A percentile compares a stretch with the other conserved stretches of the same genome.
Conservation (phyloP, 1,140 invertebrate species). For the Periplaneta americana region DNA sequence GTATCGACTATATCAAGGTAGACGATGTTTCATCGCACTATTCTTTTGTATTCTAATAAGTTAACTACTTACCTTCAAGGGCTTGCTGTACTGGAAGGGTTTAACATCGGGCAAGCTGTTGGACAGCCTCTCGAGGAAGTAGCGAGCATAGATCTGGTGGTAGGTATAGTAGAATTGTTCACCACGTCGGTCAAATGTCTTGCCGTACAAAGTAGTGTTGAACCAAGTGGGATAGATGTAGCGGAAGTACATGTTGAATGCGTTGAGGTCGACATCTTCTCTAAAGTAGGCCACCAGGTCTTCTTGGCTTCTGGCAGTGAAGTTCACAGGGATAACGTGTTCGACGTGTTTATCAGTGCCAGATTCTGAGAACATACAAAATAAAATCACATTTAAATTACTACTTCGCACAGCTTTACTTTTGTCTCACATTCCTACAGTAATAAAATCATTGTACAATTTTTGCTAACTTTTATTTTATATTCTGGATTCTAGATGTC, state of each 20-base stretch:
- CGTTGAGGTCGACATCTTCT: slow-evolving; percentile 64
- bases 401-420: no score
- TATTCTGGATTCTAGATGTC: no score
- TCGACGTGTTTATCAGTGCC: slow-evolving; percentile 31
- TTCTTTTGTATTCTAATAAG: no score
- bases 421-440: no score
- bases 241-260: slow-evolving; percentile 59
- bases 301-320: slow-evolving; percentile 47
- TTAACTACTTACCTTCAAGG: no score
- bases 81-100: not conserved
- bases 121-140: slow-evolving; percentile 61
- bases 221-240: slow-evolving; percentile 58
- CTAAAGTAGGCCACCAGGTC: slow-evolving; percentile 62
- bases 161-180: slow-evolving; percentile 53
- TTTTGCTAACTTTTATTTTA: no score
- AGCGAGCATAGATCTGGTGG: slow-evolving; percentile 55
- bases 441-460: no score
- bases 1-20: no score
- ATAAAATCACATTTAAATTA: no score
- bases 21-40: no score
- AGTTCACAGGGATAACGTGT: no score
- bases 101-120: slow-evolving; percentile 48
- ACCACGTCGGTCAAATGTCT: slow-evolving; percentile 49
- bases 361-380: not conserved
- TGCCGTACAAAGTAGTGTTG: slow-evolving; percentile 41